Percentiles rank a stretch among this genome's conserved stretches.
Conservation (phyloP, 2,888 invertebrate species). For the Melieria picta region DNA sequence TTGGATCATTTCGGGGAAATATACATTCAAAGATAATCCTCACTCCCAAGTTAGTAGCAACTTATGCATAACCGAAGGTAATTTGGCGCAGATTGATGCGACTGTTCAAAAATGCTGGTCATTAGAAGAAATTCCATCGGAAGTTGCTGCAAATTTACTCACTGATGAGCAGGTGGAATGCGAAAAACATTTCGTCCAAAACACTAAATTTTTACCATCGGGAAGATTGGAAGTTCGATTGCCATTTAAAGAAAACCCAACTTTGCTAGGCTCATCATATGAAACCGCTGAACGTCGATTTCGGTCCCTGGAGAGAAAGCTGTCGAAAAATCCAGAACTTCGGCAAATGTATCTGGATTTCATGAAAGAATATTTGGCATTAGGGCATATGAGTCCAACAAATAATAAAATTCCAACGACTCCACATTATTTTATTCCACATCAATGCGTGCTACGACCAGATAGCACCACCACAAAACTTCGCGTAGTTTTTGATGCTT, state of each 20-base stretch:
- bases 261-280: conserved; percentile 15
- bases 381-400: conserved; percentile 36
- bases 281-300: conserved; percentile 11
- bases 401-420: conserved; percentile 15
- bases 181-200: conserved; percentile 33
- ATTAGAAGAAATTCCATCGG: conserved; percentile 33
- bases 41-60: neutral
- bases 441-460: conserved; percentile 21
- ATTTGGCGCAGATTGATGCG: conserved; percentile 16
- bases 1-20: conserved; percentile 37
- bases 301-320: conserved; percentile 34
- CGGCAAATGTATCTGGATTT: conserved; percentile 33
- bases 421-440: conserved; percentile 34
- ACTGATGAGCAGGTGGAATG: conserved; percentile 36
- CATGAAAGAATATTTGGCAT: conserved; percentile 37
- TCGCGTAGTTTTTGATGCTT: conserved; percentile 24
- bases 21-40: conserved; percentile 7
- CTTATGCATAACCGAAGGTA: conserved; percentile 4
- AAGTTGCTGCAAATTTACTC: conserved; percentile 16
- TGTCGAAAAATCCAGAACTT: conserved; percentile 32
- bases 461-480: conserved; percentile 22
- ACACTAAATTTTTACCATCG: conserved; percentile 25
- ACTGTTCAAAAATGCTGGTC: conserved; percentile 36
- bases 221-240: conserved; percentile 35
- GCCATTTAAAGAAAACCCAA: conserved; percentile 35